phyloP scores from a whole-genome alignment of 2,888 invertebrate species.

The Tineola bisselliella region DNA sequence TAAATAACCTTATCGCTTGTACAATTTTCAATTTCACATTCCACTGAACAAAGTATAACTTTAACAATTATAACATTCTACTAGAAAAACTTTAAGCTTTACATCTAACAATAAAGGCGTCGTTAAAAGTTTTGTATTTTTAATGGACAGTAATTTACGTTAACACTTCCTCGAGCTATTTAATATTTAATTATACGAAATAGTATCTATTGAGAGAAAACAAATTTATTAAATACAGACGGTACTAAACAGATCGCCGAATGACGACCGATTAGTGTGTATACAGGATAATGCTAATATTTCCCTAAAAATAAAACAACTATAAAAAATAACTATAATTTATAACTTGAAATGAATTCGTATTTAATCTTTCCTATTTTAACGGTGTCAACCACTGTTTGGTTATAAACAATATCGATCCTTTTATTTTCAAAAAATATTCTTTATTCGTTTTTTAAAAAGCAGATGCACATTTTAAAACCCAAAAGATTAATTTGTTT shows the following conservation, averaged over 20 bases:
- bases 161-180: neutral
- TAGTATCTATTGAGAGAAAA: too few relatives aligned
- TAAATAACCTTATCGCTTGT: neutral
- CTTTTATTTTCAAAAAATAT: neutral
- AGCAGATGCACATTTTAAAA: neutral
- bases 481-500: neutral
- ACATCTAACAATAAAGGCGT: neutral
- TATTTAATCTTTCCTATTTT: too few relatives aligned
- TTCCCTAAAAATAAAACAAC: too few relatives aligned
- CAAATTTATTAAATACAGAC: too few relatives aligned
- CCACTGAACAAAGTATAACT: neutral
- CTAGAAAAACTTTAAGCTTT: neutral
- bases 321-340: too few relatives aligned
- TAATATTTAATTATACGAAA: neutral
- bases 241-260: too few relatives aligned
- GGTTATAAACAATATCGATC: neutral
- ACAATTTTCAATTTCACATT: slow-evolving; percentile 6
- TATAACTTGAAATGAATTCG: too few relatives aligned
- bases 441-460: too few relatives aligned
- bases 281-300: too few relatives aligned
- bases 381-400: neutral
- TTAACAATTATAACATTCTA: slow-evolving; percentile 2
- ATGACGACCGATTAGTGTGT: too few relatives aligned
- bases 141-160: neutral
- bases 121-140: slow-evolving; percentile 5